Base-by-base conservation (phyloP, 1,140 invertebrate species). In the Apis florea region DNA sequence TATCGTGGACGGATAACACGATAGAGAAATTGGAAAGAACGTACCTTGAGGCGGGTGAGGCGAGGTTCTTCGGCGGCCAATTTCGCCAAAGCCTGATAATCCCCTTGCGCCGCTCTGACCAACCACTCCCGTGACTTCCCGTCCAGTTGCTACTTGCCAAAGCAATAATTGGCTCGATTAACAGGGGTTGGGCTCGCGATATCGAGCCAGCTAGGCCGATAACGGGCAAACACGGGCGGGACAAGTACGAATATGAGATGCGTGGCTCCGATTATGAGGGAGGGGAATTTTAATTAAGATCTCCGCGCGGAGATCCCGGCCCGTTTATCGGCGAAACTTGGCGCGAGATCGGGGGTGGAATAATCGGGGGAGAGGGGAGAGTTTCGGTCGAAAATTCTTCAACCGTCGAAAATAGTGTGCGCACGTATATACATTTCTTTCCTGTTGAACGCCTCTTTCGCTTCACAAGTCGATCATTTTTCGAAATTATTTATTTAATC, bases 71-170 rank as follows among this genome's bases (percentile, higher is more conserved):
- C 97, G 67, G 95, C 95, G 64, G 97, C 96, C 91, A 98, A 94
- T 92, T 97, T 97, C 40, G 96, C 95, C 69, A 98, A 91, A 61
- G 96, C 95, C 84, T 97, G 97, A 91, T 98, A 98, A 90, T 98
- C 97, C 63, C 96, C 96, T 89, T 96, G 95, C 49, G 97, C 96
- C 54, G 97, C 96, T 86, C 95, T 95, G 26, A 98, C 95, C 86
- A 98, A 95, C 97, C 97, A 98, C 93, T 97, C 97, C 87, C 96
- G 96, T 79, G 96, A 95, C 85, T 97, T 96, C 61, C 90, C 93
- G 87, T 96, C 95, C 88, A 95, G 91, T 94, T 95, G 93, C 79
- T 80, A 63, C 91, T 93, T 82, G 81, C 85, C 85, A 80, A 90
- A 89, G 85, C 72, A 68, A 80, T 66, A 74, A 83, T 83, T 79